A percentile compares a stretch with the other conserved stretches of the same genome.
Conservation (phyloP, 2,797 vertebrate genomes). For the Coranthus polyacanthus region DNA sequence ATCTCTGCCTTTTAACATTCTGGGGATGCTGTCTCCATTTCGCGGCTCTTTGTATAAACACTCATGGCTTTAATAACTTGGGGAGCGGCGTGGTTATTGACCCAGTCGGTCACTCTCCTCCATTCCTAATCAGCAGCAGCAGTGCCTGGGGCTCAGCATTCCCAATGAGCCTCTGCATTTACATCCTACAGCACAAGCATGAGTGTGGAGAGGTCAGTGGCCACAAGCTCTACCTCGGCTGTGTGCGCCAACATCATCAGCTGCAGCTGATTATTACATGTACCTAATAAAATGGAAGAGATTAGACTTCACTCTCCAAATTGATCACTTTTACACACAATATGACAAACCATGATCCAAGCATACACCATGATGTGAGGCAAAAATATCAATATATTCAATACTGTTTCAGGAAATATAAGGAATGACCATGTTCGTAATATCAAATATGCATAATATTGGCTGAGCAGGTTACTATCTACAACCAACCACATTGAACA, state of each 20-base stretch:
- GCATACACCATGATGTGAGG: background rate
- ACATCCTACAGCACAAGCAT: constrained; percentile 58
- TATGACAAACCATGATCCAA: constrained; percentile 14
- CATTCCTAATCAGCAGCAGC: constrained; percentile 81
- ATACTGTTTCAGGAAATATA: no score
- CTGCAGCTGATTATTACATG: constrained; percentile 34
- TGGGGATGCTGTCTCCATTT: constrained; percentile 70
- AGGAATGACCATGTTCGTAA: no score
- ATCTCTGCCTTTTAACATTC: constrained; percentile 78
- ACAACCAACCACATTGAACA: no score
- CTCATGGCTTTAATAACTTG: constrained; percentile 82
- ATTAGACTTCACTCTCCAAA: constrained; percentile 46
- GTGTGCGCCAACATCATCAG: constrained; percentile 25
- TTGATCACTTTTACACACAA: constrained; percentile 21
- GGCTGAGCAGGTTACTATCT: no score
- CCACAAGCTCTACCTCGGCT: constrained; percentile 17
- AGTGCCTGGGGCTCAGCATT: constrained; percentile 70
- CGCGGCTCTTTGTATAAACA: constrained; percentile 81
- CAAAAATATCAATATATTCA: no score
- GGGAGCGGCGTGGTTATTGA: constrained; percentile 79
- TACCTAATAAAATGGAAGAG: constrained; percentile 44
- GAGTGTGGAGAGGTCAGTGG: constrained; percentile 44
- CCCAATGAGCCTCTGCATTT: constrained; percentile 74
- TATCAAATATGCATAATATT: no score
- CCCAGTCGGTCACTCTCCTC: constrained; percentile 79